Conservation (phyloP, 64 coral and sea anemone species). For the Exaiptasia diaphana region DNA sequence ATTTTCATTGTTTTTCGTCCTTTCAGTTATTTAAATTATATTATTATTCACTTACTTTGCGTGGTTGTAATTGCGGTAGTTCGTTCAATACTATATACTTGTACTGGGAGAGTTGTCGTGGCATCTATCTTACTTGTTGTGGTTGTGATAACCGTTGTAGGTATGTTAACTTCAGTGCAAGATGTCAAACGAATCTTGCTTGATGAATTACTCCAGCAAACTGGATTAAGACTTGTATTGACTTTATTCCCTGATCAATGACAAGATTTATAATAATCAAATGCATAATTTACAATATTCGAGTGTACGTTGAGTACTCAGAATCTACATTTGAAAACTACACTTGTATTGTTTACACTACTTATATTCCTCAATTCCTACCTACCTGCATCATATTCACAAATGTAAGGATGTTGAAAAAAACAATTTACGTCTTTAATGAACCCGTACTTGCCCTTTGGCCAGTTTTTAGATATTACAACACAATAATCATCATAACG, state of each 20-base stretch:
- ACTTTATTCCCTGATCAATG: background rate
- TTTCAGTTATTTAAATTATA: no score
- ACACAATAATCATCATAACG: background rate
- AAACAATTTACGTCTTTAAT: background rate
- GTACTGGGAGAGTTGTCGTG: no score
- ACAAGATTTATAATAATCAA: background rate
- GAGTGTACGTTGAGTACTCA: background rate
- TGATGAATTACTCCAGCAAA: background rate
- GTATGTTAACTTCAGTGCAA: no score
- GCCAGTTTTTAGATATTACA: conserved; percentile 24
- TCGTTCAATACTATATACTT: no score
- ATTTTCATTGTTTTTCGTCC: no score
- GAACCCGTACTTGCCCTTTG: background rate
- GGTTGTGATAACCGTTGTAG: no score
- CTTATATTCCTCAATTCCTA: background rate
- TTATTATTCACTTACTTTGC: no score
- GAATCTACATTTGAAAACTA: background rate
- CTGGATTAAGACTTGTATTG: background rate
- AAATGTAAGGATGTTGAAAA: conserved; percentile 1
- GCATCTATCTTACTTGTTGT: no score
- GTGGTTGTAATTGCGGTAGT: no score
- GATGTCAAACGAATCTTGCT: background rate
- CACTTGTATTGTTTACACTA: no score
- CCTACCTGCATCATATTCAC: conserved; percentile 13
- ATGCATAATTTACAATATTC: background rate